These are phyloP conservation scores for Eupithecia inturbata DNA, from an alignment of 2,888 invertebrate species.

Conservation along the genomic window DNA sequence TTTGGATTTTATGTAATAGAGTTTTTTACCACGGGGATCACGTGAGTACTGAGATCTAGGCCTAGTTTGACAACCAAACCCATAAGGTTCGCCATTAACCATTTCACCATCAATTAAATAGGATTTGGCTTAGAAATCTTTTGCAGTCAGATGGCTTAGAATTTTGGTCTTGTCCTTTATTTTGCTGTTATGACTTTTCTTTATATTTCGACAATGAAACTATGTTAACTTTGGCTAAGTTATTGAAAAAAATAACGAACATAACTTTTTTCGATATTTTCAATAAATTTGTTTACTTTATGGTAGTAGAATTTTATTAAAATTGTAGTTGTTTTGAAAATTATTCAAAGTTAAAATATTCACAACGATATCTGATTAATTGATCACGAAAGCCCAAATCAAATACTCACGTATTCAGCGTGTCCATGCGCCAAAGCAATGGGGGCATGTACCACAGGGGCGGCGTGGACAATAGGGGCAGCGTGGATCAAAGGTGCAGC, in stretches of 20 bases:
- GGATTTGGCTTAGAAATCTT: neutral
- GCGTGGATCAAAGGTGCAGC: slow-evolving; percentile 68
- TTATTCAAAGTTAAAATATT: neutral
- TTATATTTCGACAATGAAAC: no score
- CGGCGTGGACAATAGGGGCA: slow-evolving; percentile 63
- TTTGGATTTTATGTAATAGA: no score
- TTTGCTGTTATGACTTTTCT: no score
- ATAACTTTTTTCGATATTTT: no score
- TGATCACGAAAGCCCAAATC: neutral
- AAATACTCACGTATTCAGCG: slow-evolving; percentile 67
- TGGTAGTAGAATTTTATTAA: neutral
- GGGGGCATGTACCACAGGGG: slow-evolving; percentile 60
- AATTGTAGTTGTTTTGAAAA: neutral
- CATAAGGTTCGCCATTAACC: no score
- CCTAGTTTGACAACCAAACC: no score
- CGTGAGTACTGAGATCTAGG: no score
- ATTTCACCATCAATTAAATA: neutral
- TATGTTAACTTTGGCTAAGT: no score
- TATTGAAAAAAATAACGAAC: no score
- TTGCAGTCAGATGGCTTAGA: neutral
- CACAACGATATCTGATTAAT: neutral
- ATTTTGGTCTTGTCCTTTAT: neutral
- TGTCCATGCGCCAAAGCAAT: slow-evolving; percentile 63
- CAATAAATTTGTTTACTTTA: no score
- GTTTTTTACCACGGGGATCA: no score